Evolutionary conservation across 64 coral and sea anemone genomes (phyloP).

Genomic region (Montipora sp.): DNA sequence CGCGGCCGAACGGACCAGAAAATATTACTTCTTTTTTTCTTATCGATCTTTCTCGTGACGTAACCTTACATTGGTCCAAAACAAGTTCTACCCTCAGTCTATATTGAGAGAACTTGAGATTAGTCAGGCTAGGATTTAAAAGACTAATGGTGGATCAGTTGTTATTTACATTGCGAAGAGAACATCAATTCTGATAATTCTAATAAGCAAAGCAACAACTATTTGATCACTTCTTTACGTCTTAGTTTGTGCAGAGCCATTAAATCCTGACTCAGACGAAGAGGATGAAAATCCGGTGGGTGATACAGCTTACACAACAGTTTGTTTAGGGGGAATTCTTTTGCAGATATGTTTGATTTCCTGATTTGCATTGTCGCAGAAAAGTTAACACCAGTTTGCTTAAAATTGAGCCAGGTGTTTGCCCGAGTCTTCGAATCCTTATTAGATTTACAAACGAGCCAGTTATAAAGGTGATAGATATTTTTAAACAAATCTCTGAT

Average conservation of each 20-base stretch:
- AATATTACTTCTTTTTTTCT: no score
- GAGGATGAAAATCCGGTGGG: conserved; percentile 93
- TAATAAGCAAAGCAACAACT: background rate
- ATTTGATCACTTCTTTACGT: conserved; percentile 40
- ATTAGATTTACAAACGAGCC: conserved; percentile 1
- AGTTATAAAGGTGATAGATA: background rate
- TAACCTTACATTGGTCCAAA: no score
- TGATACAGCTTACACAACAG: background rate
- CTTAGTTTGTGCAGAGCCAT: conserved; percentile 95
- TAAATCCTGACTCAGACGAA: conserved; percentile 94
- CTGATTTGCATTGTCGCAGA: background rate
- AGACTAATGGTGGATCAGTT: background rate
- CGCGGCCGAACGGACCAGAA: no score
- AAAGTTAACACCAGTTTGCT: conserved; percentile 21
- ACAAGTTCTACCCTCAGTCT: no score
- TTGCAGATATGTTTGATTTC: conserved; percentile 11
- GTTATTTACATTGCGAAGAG: background rate
- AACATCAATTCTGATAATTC: background rate
- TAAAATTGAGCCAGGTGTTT: conserved; percentile 8
- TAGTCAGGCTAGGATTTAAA: no score
- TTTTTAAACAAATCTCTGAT: background rate
- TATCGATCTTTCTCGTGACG: no score
- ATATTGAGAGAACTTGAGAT: no score
- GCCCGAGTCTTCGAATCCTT: background rate
- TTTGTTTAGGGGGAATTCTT: background rate